Base-by-base conservation (phyloP, 2,888 invertebrate species). In the Drosophila kambysellisi region DNA sequence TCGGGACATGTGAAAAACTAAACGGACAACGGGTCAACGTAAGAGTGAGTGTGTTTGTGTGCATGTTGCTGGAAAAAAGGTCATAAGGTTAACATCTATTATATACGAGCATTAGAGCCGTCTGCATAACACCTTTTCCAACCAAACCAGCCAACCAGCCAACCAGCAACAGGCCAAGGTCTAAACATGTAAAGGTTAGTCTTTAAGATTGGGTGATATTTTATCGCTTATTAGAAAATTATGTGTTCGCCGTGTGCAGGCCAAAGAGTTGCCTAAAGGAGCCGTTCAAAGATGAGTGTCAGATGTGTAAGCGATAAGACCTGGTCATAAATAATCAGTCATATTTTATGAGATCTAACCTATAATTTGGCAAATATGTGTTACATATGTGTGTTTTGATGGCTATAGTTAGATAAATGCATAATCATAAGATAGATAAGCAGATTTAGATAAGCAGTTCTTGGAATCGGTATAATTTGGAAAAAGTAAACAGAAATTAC, bases 191-290 rank as follows among this genome's bases (percentile, higher is more conserved):
- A 53, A 62, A 62, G 52, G 64, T 64, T 50, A 62, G 56, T 32
- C 59, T 56, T 52, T 63, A 43, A 39, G 61, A 74, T 67, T 51
- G 53, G 79, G 69, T 57, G 74, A 89, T 90, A 89, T 90, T 89
- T 89, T 89, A 89, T 89, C 61, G 88, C 84, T 89, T 89, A 90
- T 89, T 89, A 89, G 68, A 86, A 85, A 89, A 88, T 81, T 82
- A 86, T 79, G 51, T 80, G 72, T 65, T 59, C n/a, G 64, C 39
- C 33, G n/a, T 35, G 33, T 35, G 12, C 29, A 43, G 15, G 60
- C 52, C 62, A 57, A 73, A 65, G 57, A 52, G 59, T 62, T 74
- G n/a, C 37, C 54, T 15, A 57, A 57, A 57, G 25, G 32, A 61
- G 58, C 37, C 33, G 57, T 48, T 41, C 15, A 32, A 66, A 58